Base-by-base conservation (phyloP, 2,888 invertebrate species). In the Aquatica leii region DNA sequence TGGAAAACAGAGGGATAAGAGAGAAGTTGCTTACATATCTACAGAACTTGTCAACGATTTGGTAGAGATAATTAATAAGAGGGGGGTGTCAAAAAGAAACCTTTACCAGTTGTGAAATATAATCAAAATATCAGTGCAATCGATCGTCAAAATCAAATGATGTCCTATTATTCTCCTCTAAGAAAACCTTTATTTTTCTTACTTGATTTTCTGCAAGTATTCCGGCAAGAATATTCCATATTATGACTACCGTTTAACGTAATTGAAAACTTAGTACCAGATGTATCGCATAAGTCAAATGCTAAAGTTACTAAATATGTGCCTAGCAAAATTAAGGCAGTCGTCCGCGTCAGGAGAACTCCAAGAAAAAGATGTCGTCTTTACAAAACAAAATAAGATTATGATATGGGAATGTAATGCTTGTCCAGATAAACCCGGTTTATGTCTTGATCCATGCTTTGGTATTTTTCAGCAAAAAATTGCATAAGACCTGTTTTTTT, bases 11-110 rank as follows among this genome's bases (percentile, higher is more conserved):
- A 67, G 59, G 37, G 66, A 66, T 48, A 60, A 67, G n/a, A 17
- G 67, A 34, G 69, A 73, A 49, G 63, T 70, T 31, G 37, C 53
- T 15, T 66, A 66, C 17, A 70, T 71, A 34, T 69, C 70, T 8
- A 71, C 55, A 1, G 66, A 71, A 67, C 59, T 48, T 58, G 35
- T 34, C 6, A 66, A 59, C 11, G 18, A 62, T 20, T 50, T 71
- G 50, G 11, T 9, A 9, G 37, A 37, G 11, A 0, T 11, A 12
- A 31, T 0, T n/a, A n/a, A 17, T 14, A 37, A 1, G 35, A 51
- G 40, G 17, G 31, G 31, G 31, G 11, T 5, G 15, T 12, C 17
- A 55, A 24, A 59, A 50, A 31, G 20, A 56, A 17, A 60, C 54
- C 63, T 41, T 2, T 20, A 20, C 41, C 64, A 3, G 55, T 59